Base-by-base conservation (phyloP, 1,140 invertebrate species). In the Mesaphorura yosii region DNA sequence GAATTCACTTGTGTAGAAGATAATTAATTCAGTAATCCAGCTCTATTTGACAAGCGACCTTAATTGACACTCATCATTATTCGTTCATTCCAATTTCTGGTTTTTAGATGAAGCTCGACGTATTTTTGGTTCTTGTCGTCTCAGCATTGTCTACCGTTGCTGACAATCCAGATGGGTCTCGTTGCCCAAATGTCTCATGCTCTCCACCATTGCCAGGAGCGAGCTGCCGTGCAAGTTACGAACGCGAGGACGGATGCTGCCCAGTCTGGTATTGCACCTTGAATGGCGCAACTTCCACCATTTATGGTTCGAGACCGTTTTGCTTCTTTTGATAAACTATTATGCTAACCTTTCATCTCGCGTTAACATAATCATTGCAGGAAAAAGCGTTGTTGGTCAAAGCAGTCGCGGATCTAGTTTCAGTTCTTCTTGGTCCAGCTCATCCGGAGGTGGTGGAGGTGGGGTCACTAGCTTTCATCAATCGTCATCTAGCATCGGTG, bases 141-240 rank as follows among this genome's bases (percentile, higher is more conserved):
- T n/a, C n/a, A n/a, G n/a, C n/a, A n/a, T n/a, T n/a, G n/a, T n/a
- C n/a, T n/a, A n/a, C n/a, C n/a, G n/a, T n/a, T n/a, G n/a, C n/a
- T n/a, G n/a, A n/a, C n/a, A n/a, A n/a, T n/a, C n/a, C 10, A 10
- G 53, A 38, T n/a, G 53, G 53, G 2, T 49, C 53, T 7, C 28
- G 26, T 19, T 55, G 53, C 38, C 47, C 22, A 39, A 40, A 44
- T 10, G 39, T 47, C 10, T 39, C 23, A 23, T 55, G 53, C 26
- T 50, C 53, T 20, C 53, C 53, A 10, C 46, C 53, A 7, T 23
- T 40, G 2, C 38, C 37, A 42, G 53, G 53, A 22, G 48, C 39
- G 2, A n/a, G 44, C 20, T 55, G 53, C 45, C 7, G 39, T 2
- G 17, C 53, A 23, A 49, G 25, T 20, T 55, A 55, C 29, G 53